These are phyloP conservation scores for Leptosomus discolor DNA, from an alignment of 2,113 vertebrate species.

Conservation along the genomic window DNA sequence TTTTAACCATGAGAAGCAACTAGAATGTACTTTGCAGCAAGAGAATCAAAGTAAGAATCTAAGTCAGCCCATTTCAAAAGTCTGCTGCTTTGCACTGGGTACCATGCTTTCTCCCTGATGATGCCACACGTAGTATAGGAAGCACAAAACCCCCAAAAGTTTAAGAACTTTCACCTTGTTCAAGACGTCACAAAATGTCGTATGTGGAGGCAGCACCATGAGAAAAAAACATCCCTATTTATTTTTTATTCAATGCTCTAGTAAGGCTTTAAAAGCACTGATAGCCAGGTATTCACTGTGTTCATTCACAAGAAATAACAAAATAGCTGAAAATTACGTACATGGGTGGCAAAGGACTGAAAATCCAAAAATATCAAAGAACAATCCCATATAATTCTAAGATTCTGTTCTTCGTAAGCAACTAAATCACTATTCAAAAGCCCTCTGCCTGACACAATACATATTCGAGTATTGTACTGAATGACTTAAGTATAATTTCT, in stretches of 20 bases:
- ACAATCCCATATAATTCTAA: background rate
- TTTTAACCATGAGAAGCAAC: background rate
- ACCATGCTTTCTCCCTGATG: background rate
- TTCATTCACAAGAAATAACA: background rate
- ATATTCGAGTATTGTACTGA: background rate
- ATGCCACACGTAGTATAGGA: background rate
- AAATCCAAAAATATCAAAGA: background rate
- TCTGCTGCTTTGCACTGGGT: background rate
- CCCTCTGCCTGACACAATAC: background rate
- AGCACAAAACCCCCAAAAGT: background rate
- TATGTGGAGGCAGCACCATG: background rate
- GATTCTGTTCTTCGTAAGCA: background rate
- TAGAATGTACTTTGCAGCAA: background rate
- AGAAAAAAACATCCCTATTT: background rate
- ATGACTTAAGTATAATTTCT: background rate
- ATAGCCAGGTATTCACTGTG: background rate
- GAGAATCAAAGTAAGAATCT: background rate
- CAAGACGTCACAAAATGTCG: background rate
- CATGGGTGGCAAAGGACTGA: background rate
- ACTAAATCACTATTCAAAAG: background rate
- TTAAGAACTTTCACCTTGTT: background rate
- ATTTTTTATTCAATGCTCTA: background rate
- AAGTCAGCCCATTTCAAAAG: background rate
- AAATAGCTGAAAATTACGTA: background rate
- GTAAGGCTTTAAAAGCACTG: background rate